Conservation (phyloP, 2,797 vertebrate genomes). For the Siniperca obscura region DNA sequence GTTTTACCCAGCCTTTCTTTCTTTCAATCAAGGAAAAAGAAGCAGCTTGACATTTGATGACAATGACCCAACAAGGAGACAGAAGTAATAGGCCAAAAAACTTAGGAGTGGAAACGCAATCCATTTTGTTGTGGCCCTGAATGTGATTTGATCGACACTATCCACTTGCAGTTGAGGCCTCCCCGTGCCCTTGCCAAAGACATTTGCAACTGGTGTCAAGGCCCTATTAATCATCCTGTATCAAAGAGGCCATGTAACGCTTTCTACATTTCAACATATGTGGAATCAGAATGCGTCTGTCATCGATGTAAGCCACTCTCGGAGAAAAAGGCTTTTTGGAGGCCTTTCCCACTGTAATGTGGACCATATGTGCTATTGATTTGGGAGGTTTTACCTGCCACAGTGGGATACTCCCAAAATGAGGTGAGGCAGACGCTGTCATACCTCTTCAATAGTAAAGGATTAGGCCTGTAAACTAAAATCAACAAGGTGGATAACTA, state of each 20-base stretch:
- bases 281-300: slow-evolving; percentile 87
- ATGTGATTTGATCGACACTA: slow-evolving; percentile 82
- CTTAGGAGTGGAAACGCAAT: slow-evolving; percentile 62
- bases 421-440: slow-evolving; percentile 75
- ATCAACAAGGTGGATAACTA: slow-evolving; percentile 77
- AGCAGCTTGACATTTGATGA: slow-evolving; percentile 22
- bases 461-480: slow-evolving; percentile 75
- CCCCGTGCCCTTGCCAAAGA: slow-evolving; percentile 79
- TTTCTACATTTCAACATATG: slow-evolving; percentile 90
- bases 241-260: slow-evolving; percentile 89
- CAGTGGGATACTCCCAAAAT: slow-evolving; percentile 73
- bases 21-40: neutral
- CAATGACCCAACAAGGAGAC: slow-evolving; percentile 38
- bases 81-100: slow-evolving; percentile 39
- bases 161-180: slow-evolving; percentile 79
- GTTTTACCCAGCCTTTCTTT: slow-evolving; percentile 9
- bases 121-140: slow-evolving; percentile 71
- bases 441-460: slow-evolving; percentile 63
- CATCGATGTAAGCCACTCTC: slow-evolving; percentile 83
- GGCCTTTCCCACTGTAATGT: slow-evolving; percentile 83
- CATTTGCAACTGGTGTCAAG: slow-evolving; percentile 86
- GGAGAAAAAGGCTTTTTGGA: slow-evolving; percentile 74
- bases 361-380: slow-evolving; percentile 85
- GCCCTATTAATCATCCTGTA: slow-evolving; percentile 88
- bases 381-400: slow-evolving; percentile 82